A percentile compares a stretch with the other conserved stretches of the same genome.
phyloP scores from a whole-genome alignment of 2,113 vertebrate genomes.

The Stegastes partitus region DNA sequence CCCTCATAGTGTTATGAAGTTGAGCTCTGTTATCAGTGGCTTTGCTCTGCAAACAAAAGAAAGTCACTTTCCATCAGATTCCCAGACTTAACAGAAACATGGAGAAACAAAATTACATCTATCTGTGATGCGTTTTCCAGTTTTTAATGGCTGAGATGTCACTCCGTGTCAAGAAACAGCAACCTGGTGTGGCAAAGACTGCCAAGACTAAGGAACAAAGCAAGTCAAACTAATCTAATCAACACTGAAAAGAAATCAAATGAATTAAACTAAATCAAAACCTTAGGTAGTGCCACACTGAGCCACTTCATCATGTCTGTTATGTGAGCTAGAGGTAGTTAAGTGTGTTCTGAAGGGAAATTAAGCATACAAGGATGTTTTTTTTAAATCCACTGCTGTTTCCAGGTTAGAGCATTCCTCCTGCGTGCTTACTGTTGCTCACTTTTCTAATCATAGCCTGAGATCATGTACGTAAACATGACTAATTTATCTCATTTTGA shows the following conservation, averaged over 20 bases:
- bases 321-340: constrained; percentile 8
- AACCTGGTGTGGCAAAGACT: not conserved
- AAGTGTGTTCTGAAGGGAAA: constrained; percentile 20
- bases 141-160: constrained; percentile 32
- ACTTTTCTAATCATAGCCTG: constrained; percentile 21
- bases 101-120: constrained; percentile 16
- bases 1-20: constrained; percentile 18
- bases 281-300: not conserved
- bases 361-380: constrained; percentile 12
- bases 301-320: constrained; percentile 28
- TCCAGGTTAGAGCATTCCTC: constrained; percentile 8
- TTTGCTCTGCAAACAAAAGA: constrained; percentile 30
- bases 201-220: constrained; percentile 17
- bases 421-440: constrained; percentile 2
- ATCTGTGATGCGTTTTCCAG: constrained; percentile 21
- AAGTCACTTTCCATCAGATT: constrained; percentile 36
- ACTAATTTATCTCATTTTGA: constrained; percentile 54
- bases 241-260: not conserved
- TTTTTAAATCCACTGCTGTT: not conserved
- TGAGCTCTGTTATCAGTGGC: constrained; percentile 24
- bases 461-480: constrained; percentile 54
- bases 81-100: constrained; percentile 4
- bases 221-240: constrained; percentile 21
- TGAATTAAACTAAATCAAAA: constrained; percentile 24
- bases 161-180: constrained; percentile 10